Evolutionary conservation across 2,888 invertebrate genomes (phyloP).

Genomic region (Synergus laeviventris): DNA sequence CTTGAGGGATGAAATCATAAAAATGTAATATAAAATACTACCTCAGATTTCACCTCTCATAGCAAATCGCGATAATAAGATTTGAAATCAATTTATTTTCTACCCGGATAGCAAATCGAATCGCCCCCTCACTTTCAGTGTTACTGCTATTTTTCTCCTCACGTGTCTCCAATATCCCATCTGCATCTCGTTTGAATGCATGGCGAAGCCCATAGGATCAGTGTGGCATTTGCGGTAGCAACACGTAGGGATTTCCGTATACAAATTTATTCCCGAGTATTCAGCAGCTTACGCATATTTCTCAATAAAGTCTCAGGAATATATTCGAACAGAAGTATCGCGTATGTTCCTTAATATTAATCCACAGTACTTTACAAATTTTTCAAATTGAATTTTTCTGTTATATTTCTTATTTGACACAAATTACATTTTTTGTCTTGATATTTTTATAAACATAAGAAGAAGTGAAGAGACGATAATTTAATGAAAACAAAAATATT

Average conservation of each 20-base stretch:
- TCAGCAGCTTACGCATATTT: not conserved
- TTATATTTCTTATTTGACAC: not conserved
- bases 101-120: slow-evolving; percentile 31
- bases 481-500: not conserved
- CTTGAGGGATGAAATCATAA: not conserved
- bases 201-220: slow-evolving; percentile 57
- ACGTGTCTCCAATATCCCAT: slow-evolving; percentile 56
- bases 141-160: slow-evolving; percentile 29
- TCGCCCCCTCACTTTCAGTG: slow-evolving; percentile 17
- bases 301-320: not conserved
- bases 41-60: slow-evolving; percentile 9
- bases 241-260: slow-evolving; percentile 61
- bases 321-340: not conserved
- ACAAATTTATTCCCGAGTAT: slow-evolving; percentile 54
- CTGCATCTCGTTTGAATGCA: slow-evolving; percentile 63
- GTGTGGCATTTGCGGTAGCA: slow-evolving; percentile 54
- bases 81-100: slow-evolving; percentile 37
- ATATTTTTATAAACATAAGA: no score
- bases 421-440: no score
- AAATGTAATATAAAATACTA: not conserved
- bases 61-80: slow-evolving; percentile 27
- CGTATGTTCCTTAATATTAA: not conserved
- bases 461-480: not conserved
- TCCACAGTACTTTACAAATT: no score
- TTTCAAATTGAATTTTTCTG: no score